phyloP scores from a whole-genome alignment of 2,888 invertebrate genomes.

The Hirudinaria manillensis region DNA sequence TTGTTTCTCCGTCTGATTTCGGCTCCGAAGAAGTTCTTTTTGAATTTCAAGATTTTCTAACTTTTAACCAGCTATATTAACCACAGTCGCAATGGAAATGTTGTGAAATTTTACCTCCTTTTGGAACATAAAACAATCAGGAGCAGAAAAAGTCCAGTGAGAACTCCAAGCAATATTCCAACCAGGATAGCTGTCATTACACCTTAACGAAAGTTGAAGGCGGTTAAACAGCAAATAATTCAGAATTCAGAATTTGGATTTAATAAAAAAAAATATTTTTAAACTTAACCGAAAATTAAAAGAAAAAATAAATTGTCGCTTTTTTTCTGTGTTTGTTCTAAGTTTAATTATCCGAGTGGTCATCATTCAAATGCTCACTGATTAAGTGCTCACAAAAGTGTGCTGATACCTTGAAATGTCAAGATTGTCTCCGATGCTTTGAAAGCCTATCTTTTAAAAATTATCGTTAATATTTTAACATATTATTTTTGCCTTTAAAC shows the following conservation, averaged over 20 bases:
- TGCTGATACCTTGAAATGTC: too few species aligned
- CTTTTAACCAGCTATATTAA: not conserved
- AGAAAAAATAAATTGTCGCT: not conserved
- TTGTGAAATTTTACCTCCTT: not conserved
- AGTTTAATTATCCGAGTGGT: not conserved
- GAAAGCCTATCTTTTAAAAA: too few species aligned
- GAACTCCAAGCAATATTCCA: constrained; percentile 3
- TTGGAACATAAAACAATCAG: not conserved
- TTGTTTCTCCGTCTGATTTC: not conserved
- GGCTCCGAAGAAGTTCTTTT: too few species aligned
- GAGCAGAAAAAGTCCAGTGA: constrained; percentile 4
- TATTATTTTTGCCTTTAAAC: too few species aligned
- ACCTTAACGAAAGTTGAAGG: not conserved
- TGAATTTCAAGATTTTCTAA: not conserved
- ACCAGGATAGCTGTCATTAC: not conserved
- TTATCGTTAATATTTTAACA: too few species aligned
- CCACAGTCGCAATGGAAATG: too few species aligned
- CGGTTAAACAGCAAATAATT: not conserved
- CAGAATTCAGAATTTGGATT: not conserved
- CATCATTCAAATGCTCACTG: too few species aligned
- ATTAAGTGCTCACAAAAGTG: too few species aligned
- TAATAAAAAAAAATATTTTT: not conserved
- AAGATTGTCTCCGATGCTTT: too few species aligned
- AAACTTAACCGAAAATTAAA: not conserved
- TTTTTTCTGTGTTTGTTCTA: not conserved